These are phyloP conservation scores for Machaerirhynchus nigripectus DNA, from an alignment of 2,113 vertebrate species.

Conservation along the genomic window DNA sequence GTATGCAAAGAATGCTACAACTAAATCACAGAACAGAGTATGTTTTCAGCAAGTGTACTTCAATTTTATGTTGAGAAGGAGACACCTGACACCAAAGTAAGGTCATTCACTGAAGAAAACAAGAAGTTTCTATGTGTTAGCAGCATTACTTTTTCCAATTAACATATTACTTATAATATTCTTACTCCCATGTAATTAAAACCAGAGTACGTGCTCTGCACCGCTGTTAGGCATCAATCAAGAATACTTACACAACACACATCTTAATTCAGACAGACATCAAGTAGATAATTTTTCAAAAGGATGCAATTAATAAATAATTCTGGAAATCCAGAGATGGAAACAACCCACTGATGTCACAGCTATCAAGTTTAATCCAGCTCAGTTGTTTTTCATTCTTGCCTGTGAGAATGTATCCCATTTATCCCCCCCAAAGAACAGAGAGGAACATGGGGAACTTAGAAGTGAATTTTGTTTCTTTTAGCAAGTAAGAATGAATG, in stretches of 20 bases:
- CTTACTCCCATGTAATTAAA: neutral
- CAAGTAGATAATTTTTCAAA: neutral
- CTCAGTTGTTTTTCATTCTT: neutral
- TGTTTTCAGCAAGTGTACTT: neutral
- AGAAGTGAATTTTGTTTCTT: neutral
- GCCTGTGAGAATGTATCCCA: neutral
- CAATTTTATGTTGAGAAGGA: neutral
- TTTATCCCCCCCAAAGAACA: neutral
- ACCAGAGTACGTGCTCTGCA: neutral
- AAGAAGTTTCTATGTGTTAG: neutral
- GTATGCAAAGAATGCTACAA: neutral
- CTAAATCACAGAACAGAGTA: neutral
- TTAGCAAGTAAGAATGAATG: neutral
- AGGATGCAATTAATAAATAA: neutral
- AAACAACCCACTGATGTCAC: neutral
- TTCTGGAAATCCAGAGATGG: neutral
- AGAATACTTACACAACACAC: neutral
- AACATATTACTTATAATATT: neutral
- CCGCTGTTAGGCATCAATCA: neutral
- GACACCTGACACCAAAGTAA: neutral
- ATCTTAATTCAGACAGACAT: neutral
- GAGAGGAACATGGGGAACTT: accelerated
- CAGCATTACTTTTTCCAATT: neutral
- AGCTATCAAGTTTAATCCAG: neutral
- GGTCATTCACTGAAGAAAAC: neutral